A percentile compares a stretch with the other conserved stretches of the same genome.
Evolutionary conservation across 2,888 invertebrate genomes (phyloP).

Genomic region (Invenusta paracnida): DNA sequence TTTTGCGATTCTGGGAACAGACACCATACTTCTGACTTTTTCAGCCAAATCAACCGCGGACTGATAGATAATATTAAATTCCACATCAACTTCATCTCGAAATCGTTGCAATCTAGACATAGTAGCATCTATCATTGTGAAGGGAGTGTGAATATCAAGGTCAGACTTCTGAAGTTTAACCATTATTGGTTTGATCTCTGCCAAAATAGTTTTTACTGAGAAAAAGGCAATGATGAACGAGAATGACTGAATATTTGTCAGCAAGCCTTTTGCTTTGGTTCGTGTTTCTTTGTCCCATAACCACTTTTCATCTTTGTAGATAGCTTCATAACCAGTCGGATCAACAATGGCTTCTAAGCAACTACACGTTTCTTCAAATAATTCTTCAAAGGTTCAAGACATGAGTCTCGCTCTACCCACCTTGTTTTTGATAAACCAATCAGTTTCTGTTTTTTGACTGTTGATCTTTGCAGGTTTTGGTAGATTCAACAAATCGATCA

Average conservation of each 20-base stretch:
- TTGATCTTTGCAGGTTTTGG: neutral
- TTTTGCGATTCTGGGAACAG: conserved; percentile 9
- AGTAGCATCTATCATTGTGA: neutral
- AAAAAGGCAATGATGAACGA: neutral
- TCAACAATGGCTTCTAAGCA: neutral
- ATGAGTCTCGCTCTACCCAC: neutral
- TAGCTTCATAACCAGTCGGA: neutral
- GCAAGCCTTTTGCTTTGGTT: neutral
- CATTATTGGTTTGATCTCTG: neutral
- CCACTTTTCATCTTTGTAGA: neutral
- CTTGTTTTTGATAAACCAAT: conserved; percentile 7
- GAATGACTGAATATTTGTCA: neutral
- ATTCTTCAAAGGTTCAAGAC: conserved; percentile 19
- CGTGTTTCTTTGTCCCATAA: neutral
- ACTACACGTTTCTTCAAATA: neutral
- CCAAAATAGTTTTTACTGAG: conserved; percentile 11
- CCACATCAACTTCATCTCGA: neutral
- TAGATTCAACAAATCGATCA: neutral
- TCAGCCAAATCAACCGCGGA: neutral
- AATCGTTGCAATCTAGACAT: neutral
- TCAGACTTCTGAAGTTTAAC: neutral
- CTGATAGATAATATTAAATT: neutral
- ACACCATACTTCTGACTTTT: neutral
- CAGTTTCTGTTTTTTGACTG: neutral
- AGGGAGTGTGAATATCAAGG: neutral